Base-by-base conservation (phyloP, 2,888 invertebrate genomes). In the Mayetiola destructor region DNA sequence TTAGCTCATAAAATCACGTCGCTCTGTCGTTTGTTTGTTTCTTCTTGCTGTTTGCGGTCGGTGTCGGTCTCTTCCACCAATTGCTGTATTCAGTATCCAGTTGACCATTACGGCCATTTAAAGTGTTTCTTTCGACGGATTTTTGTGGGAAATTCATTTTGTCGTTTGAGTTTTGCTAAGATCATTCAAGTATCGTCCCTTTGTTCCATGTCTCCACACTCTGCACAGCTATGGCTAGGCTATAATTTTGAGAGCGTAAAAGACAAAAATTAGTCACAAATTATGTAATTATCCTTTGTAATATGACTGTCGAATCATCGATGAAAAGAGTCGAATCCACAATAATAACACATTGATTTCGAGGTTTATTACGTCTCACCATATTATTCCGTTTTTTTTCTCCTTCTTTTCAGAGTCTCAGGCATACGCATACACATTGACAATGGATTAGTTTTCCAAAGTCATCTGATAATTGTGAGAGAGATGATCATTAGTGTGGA, bases 271-370 rank as follows among this genome's bases (percentile, higher is more conserved):
- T 42, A 42, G 21, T 12, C 23, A 21, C 42, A 42, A 48, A 48
- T 48, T 48, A 48, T 48, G 48, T 48, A 48, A 48, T 48, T 48
- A 48, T 48, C 48, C 48, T 48, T 48, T 48, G 48, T 48, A 27
- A 6, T n/a, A n/a, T 27, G 32, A 12, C 32, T 32, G 32, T 23
- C 27, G n/a, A n/a, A 48, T 48, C 23, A 48, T 48, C n/a, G 48
- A 48, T 48, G 48, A 16, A 48, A 27, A 48, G n/a, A n/a, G n/a
- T n/a, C n/a, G n/a, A 48, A 48, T 48, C 18, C 48, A 27, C 27
- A 23, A 14, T 48, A 48, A 48, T 48, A 48, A 48, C 16, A 14
- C n/a, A 14, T 48, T 27, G 48, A 48, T 27, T 48, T 48, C n/a
- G n/a, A n/a, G n/a, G n/a, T n/a, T n/a, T n/a, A n/a, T n/a, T n/a